Evolutionary conservation across 2,888 invertebrate genomes (phyloP).

Genomic region (Oligia latruncula): DNA sequence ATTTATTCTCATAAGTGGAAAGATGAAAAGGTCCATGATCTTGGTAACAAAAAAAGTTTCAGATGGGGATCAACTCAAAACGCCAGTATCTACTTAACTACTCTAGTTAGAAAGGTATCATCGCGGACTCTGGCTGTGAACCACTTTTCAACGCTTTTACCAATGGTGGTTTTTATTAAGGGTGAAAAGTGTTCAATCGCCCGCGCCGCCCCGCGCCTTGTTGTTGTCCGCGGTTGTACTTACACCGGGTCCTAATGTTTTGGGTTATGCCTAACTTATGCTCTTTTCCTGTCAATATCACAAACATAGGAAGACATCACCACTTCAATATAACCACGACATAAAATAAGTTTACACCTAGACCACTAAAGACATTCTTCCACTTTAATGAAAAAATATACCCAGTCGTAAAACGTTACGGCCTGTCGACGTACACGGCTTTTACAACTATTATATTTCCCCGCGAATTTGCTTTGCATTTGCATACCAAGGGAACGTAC

Average conservation of each 20-base stretch:
- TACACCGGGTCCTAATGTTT: neutral
- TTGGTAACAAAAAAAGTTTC: neutral
- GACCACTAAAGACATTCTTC: conserved; percentile 17
- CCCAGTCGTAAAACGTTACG: conserved; percentile 49
- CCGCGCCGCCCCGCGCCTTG: too few species aligned
- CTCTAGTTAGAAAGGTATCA: neutral
- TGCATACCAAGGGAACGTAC: conserved; percentile 64
- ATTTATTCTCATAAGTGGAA: neutral
- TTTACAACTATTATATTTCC: conserved; percentile 58
- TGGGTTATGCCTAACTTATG: neutral
- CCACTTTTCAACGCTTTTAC: neutral
- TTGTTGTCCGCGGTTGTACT: neutral
- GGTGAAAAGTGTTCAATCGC: neutral
- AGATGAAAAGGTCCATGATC: neutral
- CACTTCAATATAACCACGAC: neutral
- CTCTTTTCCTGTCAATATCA: neutral
- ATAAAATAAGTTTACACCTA: conserved; percentile 10
- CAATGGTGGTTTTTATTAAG: neutral
- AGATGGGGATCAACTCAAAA: neutral
- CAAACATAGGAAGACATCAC: neutral
- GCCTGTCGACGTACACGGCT: conserved; percentile 41
- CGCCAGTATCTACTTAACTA: neutral
- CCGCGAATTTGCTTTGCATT: conserved; percentile 60
- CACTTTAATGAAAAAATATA: conserved; percentile 46
- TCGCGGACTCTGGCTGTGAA: neutral